A percentile compares a stretch with the other conserved stretches of the same genome.
Evolutionary conservation across 2,888 invertebrate species (phyloP).

Genomic region (Neocrepidodera transversa): DNA sequence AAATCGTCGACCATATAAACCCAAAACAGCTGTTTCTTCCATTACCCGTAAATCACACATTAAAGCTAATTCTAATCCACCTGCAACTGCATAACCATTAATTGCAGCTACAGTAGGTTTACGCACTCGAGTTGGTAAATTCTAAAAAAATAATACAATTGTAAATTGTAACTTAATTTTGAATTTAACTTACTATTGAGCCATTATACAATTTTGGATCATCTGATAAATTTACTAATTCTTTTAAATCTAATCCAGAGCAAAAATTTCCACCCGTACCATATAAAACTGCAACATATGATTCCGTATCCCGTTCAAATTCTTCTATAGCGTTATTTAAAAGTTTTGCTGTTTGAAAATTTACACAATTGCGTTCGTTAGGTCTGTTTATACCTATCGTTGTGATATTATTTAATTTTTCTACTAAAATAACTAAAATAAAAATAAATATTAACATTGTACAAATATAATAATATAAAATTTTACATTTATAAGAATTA

Average conservation of each 20-base stretch:
- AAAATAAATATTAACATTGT: neutral
- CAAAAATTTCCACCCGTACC: slow-evolving; percentile 95
- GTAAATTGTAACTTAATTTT: too few species aligned
- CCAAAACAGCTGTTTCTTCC: slow-evolving; percentile 84
- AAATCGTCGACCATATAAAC: slow-evolving; percentile 87
- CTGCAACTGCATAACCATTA: slow-evolving; percentile 89
- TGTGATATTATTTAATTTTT: slow-evolving; percentile 71
- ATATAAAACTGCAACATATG: slow-evolving; percentile 79
- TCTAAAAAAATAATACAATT: slow-evolving; percentile 55
- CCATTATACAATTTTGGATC: slow-evolving; percentile 37
- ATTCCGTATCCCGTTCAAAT: slow-evolving; percentile 79
- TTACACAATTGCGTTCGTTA: slow-evolving; percentile 82
- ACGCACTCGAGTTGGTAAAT: slow-evolving; percentile 73
- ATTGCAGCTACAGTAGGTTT: slow-evolving; percentile 93
- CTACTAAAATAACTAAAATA: slow-evolving; percentile 57
- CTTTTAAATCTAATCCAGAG: slow-evolving; percentile 87
- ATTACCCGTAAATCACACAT: slow-evolving; percentile 90
- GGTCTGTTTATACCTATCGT: slow-evolving; percentile 90
- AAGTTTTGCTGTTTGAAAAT: slow-evolving; percentile 71
- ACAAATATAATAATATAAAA: neutral
- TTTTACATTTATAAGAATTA: too few species aligned
- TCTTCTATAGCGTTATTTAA: slow-evolving; percentile 75
- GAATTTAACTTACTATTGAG: slow-evolving; percentile 39
- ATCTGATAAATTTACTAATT: slow-evolving; percentile 64
- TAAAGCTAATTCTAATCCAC: slow-evolving; percentile 88